These are phyloP conservation scores for Drosophila ohnishii DNA, from an alignment of 1,140 invertebrate species.

Conservation along the genomic window DNA sequence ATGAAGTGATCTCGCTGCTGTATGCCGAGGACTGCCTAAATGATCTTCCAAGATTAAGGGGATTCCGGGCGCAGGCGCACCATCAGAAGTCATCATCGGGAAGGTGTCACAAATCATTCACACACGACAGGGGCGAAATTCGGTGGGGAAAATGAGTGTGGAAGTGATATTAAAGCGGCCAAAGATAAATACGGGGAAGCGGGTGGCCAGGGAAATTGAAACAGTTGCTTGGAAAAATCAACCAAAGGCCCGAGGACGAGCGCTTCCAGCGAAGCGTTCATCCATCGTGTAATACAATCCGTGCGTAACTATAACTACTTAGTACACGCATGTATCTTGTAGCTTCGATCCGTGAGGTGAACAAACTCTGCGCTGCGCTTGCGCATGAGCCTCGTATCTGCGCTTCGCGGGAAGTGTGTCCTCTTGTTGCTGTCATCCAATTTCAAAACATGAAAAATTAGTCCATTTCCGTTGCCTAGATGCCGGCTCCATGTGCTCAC, in stretches of 20 bases:
- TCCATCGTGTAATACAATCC: slow-evolving; percentile 71
- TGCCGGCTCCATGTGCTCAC: slow-evolving; percentile 28
- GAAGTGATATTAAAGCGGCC: slow-evolving; percentile 67
- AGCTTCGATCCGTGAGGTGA: slow-evolving; percentile 59
- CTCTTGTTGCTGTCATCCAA: slow-evolving; percentile 64
- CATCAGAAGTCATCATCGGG: slow-evolving; percentile 46
- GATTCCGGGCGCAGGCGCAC: slow-evolving; percentile 49
- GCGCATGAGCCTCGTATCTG: slow-evolving; percentile 46
- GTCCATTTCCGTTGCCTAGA: slow-evolving; percentile 55
- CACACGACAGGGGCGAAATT: slow-evolving; percentile 26
- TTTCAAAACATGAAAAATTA: slow-evolving; percentile 75
- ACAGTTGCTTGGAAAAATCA: slow-evolving; percentile 77
- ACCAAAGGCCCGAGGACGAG: slow-evolving; percentile 1
- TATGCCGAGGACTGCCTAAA: slow-evolving; percentile 4
- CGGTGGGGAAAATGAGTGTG: slow-evolving; percentile 37
- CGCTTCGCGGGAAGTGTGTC: slow-evolving; percentile 28
- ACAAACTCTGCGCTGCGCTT: slow-evolving; percentile 53
- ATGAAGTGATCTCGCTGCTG: neutral
- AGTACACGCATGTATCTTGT: slow-evolving; percentile 49
- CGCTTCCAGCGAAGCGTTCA: slow-evolving; percentile 57
- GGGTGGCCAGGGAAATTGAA: slow-evolving; percentile 51
- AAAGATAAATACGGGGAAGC: slow-evolving; percentile 65
- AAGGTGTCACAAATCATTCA: slow-evolving; percentile 79
- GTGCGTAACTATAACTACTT: slow-evolving; percentile 79
- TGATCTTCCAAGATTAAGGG: slow-evolving; percentile 27